Percentiles rank a stretch among this genome's conserved stretches.
Conservation (phyloP, 1,140 invertebrate genomes). For the Leptinotarsa undecemlineata region DNA sequence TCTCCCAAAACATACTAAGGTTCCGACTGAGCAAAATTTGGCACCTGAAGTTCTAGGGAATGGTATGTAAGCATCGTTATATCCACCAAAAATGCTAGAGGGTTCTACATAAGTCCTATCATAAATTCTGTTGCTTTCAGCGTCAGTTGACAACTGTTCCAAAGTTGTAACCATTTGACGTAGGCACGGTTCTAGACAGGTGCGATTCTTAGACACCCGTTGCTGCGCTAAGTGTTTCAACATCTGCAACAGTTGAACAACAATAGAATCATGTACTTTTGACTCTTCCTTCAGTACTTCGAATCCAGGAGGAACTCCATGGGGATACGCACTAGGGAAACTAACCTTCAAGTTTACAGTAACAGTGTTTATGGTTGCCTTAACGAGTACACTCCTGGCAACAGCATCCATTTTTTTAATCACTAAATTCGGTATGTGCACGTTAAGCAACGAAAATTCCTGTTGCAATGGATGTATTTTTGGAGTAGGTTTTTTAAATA, state of each 20-base stretch:
- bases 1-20: constrained; percentile 83
- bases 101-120: constrained; percentile 46
- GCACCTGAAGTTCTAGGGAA: constrained; percentile 93
- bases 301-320: constrained; percentile 72
- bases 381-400: constrained; percentile 75
- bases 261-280: constrained; percentile 62
- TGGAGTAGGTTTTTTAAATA: constrained; percentile 31
- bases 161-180: constrained; percentile 72
- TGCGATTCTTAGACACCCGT: constrained; percentile 75
- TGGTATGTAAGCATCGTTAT: constrained; percentile 83
- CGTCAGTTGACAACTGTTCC: constrained; percentile 60
- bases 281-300: constrained; percentile 63
- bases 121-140: constrained; percentile 42
- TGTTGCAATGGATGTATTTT: constrained; percentile 67
- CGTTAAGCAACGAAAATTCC: constrained; percentile 85
- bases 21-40: constrained; percentile 85
- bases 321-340: constrained; percentile 80
- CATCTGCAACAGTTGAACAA: constrained; percentile 68
- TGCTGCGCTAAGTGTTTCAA: constrained; percentile 74
- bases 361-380: constrained; percentile 72
- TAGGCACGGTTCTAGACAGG: constrained; percentile 80
- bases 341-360: constrained; percentile 76
- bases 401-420: constrained; percentile 73
- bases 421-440: constrained; percentile 83
- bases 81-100: constrained; percentile 55